Conservation (phyloP, 2,797 vertebrate genomes). For the Microctenopoma lineatum region DNA sequence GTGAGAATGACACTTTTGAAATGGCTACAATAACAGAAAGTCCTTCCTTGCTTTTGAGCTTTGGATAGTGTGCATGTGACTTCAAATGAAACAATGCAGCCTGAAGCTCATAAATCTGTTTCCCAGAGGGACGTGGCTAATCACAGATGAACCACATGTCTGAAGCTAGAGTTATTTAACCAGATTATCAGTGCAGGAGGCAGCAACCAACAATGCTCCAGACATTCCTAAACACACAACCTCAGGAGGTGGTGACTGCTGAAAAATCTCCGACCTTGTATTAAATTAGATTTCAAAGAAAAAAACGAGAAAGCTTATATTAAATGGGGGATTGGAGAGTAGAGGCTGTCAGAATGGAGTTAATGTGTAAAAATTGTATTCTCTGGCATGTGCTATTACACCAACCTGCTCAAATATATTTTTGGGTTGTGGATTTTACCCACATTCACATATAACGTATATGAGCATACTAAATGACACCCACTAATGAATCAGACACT, state of each 20-base stretch:
- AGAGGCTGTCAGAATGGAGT: conserved; percentile 44
- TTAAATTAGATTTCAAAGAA: conserved; percentile 53
- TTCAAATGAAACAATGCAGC: conserved; percentile 51
- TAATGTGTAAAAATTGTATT: conserved; percentile 54
- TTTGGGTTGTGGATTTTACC: background rate
- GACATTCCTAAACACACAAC: conserved; percentile 48
- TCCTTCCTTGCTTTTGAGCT: conserved; percentile 18
- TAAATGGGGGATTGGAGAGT: conserved; percentile 63
- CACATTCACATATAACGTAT: background rate
- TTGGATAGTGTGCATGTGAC: conserved; percentile 42
- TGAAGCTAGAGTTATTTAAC: conserved; percentile 52
- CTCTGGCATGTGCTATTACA: conserved; percentile 22
- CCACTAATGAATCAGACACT: conserved; percentile 4
- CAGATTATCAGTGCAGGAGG: conserved; percentile 62
- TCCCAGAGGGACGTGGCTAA: conserved; percentile 56
- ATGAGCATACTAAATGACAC: conserved; percentile 6
- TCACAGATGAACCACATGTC: conserved; percentile 57
- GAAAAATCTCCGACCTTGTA: conserved; percentile 27
- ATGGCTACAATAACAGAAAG: conserved; percentile 17
- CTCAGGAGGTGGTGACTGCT: conserved; percentile 38
- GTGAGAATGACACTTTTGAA: conserved; percentile 19
- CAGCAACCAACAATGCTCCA: conserved; percentile 35
- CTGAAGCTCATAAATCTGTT: conserved; percentile 56
- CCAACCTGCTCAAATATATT: conserved; percentile 9
- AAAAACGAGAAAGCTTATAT: conserved; percentile 41